Evolutionary conservation across 2,888 invertebrate species (phyloP).

Genomic region (Malthinus flaveolus): DNA sequence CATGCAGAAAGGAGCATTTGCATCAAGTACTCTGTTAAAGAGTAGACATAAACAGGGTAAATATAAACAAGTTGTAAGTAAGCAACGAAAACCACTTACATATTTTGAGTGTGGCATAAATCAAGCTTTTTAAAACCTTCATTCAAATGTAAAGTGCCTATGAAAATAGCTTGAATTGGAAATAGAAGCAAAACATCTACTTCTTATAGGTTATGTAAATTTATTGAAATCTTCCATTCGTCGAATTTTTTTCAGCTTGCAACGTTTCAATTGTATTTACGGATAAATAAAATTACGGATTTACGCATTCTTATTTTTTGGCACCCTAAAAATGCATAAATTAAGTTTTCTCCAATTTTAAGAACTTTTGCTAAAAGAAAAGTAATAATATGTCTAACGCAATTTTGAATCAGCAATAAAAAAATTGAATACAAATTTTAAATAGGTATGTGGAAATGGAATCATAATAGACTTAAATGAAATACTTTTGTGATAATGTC

Average conservation of each 20-base stretch:
- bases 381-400: too few species aligned
- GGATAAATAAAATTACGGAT: constrained; percentile 47
- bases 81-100: constrained; percentile 12
- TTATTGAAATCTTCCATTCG: constrained; percentile 45
- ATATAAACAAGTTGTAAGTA: too few species aligned
- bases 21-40: too few species aligned
- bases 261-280: constrained; percentile 39
- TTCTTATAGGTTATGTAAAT: constrained; percentile 43
- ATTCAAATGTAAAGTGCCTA: constrained; percentile 26
- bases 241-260: constrained; percentile 34
- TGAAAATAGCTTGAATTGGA: constrained; percentile 26
- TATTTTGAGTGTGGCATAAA: constrained; percentile 23
- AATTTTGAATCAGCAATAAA: too few species aligned
- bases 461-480: too few species aligned
- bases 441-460: too few species aligned
- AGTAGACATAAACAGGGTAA: too few species aligned
- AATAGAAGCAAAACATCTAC: constrained; percentile 27
- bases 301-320: constrained; percentile 33
- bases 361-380: too few species aligned
- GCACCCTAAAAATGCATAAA: background rate
- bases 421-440: too few species aligned
- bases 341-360: too few species aligned
- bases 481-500: too few species aligned
- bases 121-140: constrained; percentile 20
- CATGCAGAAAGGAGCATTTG: too few species aligned